Percentiles rank a stretch among this genome's conserved stretches.
Conservation (phyloP, 2,113 vertebrate genomes). For the Ploceus nigricollis region DNA sequence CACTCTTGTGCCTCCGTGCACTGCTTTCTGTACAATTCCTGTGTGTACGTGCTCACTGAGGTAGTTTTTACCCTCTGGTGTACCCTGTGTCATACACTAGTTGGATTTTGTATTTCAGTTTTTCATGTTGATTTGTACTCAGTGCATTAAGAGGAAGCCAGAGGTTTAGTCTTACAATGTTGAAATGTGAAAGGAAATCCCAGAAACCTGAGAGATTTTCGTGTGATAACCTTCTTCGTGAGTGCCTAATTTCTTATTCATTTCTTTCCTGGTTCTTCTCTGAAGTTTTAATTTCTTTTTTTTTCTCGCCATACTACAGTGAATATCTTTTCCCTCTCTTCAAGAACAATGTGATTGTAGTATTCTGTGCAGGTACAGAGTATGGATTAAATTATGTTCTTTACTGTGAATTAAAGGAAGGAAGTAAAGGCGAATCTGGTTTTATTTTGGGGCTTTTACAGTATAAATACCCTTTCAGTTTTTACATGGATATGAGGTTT, state of each 20-base stretch:
- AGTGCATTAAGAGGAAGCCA: background rate
- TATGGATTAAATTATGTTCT: background rate
- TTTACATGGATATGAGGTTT: background rate
- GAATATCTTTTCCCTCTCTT: background rate
- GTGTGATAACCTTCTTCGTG: background rate
- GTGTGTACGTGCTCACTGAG: accelerated
- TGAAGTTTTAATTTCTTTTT: background rate
- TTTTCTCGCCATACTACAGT: background rate
- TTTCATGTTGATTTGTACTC: background rate
- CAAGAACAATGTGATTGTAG: background rate
- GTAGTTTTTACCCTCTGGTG: background rate
- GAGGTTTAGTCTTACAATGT: background rate
- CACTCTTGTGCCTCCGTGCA: background rate
- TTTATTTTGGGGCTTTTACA: background rate
- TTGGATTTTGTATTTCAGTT: background rate
- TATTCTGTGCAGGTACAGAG: background rate
- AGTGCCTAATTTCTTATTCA: background rate
- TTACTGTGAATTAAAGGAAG: background rate
- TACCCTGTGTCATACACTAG: background rate
- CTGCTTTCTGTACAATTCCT: accelerated
- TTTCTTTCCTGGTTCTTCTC: background rate
- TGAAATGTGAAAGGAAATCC: background rate
- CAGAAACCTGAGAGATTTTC: background rate
- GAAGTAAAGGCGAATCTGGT: background rate
- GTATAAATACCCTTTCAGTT: background rate